Evolutionary conservation across 1,140 invertebrate genomes (phyloP).

Genomic region (Melitaea cinxia): DNA sequence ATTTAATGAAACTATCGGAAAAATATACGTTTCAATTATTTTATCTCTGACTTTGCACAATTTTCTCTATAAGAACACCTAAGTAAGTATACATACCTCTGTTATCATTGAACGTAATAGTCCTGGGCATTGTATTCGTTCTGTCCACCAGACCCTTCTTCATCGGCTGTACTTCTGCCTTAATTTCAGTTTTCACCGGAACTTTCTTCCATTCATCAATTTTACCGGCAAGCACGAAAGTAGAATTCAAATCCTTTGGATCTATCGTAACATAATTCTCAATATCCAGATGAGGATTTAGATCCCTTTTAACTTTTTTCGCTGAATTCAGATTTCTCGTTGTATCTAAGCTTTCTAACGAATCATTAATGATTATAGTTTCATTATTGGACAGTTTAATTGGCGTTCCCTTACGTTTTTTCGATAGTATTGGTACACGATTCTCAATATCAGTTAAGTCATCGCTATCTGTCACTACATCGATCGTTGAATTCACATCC

Average conservation of each 20-base stretch:
- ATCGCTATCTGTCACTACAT: constrained; percentile 56
- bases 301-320: constrained; percentile 62
- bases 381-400: constrained; percentile 68
- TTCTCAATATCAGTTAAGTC: constrained; percentile 66
- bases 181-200: constrained; percentile 46
- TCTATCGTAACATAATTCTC: constrained; percentile 60
- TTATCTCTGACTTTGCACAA: no score
- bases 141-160: constrained; percentile 57
- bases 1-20: no score
- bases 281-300: constrained; percentile 40
- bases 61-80: no score
- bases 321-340: constrained; percentile 58
- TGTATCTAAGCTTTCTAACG: constrained; percentile 62
- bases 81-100: constrained; percentile 50
- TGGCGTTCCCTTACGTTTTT: constrained; percentile 68
- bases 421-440: constrained; percentile 44
- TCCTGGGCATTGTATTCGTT: constrained; percentile 58
- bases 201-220: constrained; percentile 52
- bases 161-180: constrained; percentile 40
- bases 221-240: constrained; percentile 71
- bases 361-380: constrained; percentile 73
- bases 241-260: constrained; percentile 72
- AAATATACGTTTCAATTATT: no score
- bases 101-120: constrained; percentile 58
- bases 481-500: constrained; percentile 46